Conservation (phyloP, 1,140 invertebrate genomes). For the Drosophila littoralis region DNA sequence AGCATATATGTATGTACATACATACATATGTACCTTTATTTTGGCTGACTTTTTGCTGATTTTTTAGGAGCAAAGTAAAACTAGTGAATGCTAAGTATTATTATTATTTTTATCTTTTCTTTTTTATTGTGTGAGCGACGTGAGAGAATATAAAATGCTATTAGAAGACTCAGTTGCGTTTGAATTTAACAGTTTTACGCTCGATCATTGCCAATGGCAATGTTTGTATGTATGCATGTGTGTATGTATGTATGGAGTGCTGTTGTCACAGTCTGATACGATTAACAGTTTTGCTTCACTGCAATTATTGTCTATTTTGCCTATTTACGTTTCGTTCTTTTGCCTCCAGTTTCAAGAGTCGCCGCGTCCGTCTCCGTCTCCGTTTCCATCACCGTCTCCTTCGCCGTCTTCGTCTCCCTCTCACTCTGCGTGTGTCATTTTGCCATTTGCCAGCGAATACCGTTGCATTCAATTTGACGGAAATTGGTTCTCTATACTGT, state of each 20-base stretch:
- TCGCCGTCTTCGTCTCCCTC: background rate
- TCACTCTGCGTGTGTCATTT: background rate
- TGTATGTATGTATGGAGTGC: background rate
- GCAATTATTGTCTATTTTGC: constrained; percentile 51
- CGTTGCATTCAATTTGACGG: constrained; percentile 39
- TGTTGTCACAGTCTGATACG: constrained; percentile 18
- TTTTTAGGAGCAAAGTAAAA: too few species aligned
- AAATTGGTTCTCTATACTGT: constrained; percentile 24
- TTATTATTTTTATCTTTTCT: background rate
- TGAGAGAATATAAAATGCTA: background rate
- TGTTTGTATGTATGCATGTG: background rate
- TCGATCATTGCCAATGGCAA: constrained; percentile 60
- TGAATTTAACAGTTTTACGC: constrained; percentile 35
- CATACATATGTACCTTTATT: background rate
- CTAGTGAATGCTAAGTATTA: background rate
- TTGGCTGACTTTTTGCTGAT: background rate
- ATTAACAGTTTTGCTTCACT: constrained; percentile 36
- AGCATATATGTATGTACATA: background rate
- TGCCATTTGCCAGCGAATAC: constrained; percentile 5
- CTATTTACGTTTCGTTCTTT: constrained; percentile 10
- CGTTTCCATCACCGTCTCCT: background rate
- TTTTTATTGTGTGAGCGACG: background rate
- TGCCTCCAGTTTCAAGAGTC: constrained; percentile 9
- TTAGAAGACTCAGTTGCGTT: constrained; percentile 3
- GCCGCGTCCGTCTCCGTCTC: background rate